Conservation (phyloP, 2,888 invertebrate genomes). For the Ctenicera cuprea region DNA sequence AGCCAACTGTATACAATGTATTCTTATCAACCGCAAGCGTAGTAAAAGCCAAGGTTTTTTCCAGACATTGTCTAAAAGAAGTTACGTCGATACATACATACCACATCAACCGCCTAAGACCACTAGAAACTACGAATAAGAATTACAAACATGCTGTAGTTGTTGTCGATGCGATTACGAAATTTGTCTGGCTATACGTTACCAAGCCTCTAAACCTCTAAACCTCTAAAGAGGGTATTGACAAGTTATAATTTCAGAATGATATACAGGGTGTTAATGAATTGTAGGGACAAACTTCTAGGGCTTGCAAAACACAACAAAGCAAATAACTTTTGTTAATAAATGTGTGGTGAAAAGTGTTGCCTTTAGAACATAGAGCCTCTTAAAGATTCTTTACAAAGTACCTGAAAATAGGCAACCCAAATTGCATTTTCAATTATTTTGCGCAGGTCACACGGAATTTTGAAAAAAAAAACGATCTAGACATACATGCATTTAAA, state of each 20-base stretch:
- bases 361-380: too few species aligned
- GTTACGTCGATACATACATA: constrained; percentile 61
- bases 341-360: too few species aligned
- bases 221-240: constrained; percentile 58
- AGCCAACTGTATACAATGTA: constrained; percentile 48
- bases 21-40: constrained; percentile 59
- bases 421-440: too few species aligned
- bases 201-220: constrained; percentile 63
- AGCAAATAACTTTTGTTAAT: too few species aligned
- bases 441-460: too few species aligned
- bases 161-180: constrained; percentile 63
- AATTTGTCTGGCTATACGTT: constrained; percentile 64
- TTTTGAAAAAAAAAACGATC: too few species aligned
- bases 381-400: too few species aligned
- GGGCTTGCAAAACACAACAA: too few species aligned
- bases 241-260: constrained; percentile 54
- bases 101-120: constrained; percentile 66
- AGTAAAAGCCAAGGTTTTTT: constrained; percentile 63
- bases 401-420: too few species aligned
- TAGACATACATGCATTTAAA: too few species aligned
- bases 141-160: constrained; percentile 62
- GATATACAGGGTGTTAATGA: too few species aligned
- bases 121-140: constrained; percentile 61
- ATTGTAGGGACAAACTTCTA: too few species aligned
- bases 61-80: constrained; percentile 61